phyloP scores from a whole-genome alignment of 2,797 vertebrate species.

The Rhabdophis nuchalis region DNA sequence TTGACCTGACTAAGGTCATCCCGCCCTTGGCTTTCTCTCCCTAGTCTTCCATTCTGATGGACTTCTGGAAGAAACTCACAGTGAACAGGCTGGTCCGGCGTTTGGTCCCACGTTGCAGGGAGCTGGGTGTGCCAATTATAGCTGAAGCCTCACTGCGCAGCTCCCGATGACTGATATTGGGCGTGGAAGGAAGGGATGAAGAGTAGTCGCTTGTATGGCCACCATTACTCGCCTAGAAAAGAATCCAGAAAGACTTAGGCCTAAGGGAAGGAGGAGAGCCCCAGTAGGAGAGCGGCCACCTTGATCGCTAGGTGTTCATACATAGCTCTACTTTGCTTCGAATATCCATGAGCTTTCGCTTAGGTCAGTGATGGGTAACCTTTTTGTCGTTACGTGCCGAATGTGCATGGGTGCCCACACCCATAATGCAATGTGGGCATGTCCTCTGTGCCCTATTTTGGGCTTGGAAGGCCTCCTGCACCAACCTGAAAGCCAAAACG shows the following conservation, averaged over 20 bases:
- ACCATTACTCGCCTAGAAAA: slow-evolving; percentile 84
- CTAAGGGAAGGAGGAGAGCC: not conserved
- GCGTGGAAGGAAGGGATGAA: slow-evolving; percentile 91
- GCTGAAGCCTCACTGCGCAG: slow-evolving; percentile 75
- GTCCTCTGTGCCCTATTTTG: too few relatives aligned
- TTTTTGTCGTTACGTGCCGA: too few relatives aligned
- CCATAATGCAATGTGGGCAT: too few relatives aligned
- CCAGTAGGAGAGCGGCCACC: not conserved
- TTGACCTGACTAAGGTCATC: not conserved
- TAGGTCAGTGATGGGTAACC: too few relatives aligned
- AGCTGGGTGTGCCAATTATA: slow-evolving; percentile 74
- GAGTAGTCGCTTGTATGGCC: slow-evolving; percentile 85
- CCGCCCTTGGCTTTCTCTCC: too few relatives aligned
- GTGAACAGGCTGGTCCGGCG: slow-evolving; percentile 90
- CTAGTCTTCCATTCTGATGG: fast-evolving
- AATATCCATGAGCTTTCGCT: not conserved
- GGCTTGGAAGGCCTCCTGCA: too few relatives aligned
- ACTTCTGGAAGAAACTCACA: slow-evolving; percentile 68
- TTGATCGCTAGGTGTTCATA: not conserved
- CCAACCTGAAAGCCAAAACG: too few relatives aligned
- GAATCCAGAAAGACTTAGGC: not conserved
- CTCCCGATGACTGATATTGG: slow-evolving; percentile 88
- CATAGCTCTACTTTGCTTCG: not conserved
- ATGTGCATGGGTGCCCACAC: too few relatives aligned
- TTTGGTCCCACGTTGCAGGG: slow-evolving; percentile 81